Evolutionary conservation across 2,888 invertebrate species (phyloP), one percentile per base, ranked within the genome.

Genomic region (Callimorpha dominula): DNA sequence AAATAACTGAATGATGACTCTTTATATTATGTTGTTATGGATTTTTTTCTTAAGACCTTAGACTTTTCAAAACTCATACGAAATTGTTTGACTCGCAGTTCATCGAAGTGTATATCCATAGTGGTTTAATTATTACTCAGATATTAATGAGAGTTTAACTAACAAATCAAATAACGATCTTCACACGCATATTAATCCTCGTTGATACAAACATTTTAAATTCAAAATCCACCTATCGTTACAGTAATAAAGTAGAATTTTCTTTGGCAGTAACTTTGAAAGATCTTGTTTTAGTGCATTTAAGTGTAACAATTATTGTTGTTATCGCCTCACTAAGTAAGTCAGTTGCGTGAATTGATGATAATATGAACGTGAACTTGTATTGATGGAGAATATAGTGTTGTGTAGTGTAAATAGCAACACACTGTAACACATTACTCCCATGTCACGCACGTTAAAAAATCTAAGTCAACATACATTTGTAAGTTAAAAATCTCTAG

Each of bases 271-370:
- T 12, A 52, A n/a, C 64, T 42, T 46, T 49, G 67, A 74, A 71
- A 40, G 66, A 69, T 70, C 77, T 81, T 79, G 80, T 81, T 82
- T 82, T 80, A 74, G 80, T 80, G 74, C 70, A 80, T 81, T 86
- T 86, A 85, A 82, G 86, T 81, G 78, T 72, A 77, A 73, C 79
- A 85, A 85, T 86, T 84, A 85, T 78, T 84, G 82, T 81, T 81
- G 86, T 91, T 91, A 91, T 87, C 90, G 75, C 76, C 54, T 72
- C 62, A 82, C 88, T 90, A 90, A 91, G 85, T 89, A 90, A 87
- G 87, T 88, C 85, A 82, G 85, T 84, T 78, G 76, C 85, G 87
- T 86, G 83, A 88, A 89, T 87, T 87, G 87, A 85, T 88, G 91
- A 87, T 91, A 91, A 89, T 88, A 78, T 82, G 78, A 81, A 85